Base-by-base conservation (phyloP, 2,888 invertebrate genomes). In the Phaedon cochleariae region DNA sequence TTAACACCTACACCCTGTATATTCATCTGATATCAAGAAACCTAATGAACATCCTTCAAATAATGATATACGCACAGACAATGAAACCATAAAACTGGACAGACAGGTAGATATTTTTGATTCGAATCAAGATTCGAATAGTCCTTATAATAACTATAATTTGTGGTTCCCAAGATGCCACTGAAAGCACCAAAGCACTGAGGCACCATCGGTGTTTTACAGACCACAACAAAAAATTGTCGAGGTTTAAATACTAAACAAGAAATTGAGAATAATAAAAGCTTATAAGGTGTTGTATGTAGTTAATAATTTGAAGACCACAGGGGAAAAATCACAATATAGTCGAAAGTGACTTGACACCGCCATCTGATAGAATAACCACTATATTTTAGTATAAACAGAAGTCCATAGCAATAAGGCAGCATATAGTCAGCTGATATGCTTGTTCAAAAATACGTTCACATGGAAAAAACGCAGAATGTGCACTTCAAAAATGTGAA, bases 131-230 rank as follows among this genome's bases (percentile, higher is more conserved):
- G 46, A 58, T 61, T 64, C 34, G 67, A 62, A 59, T 65, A 63
- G 67, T 55, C 62, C 59, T 22, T 62, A 53, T 69, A 67, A 67
- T 69, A 69, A 69, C 69, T 67, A 69, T 67, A 63, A 69, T 69
- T 65, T 67, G 51, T 29, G 34, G 59, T 63, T 60, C 52, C 67
- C 46, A 68, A n/a, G n/a, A n/a, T 70, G 73, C 74, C 74, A 73
- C 72, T 74, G 73, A 54, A 37, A 67, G 15, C 3, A 6, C 34
- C 12, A n/a, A 65, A 54, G 57, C 59, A 62, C 62, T 59, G 37
- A 26, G 26, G 7, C 3, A 26, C n/a, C 65, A 69, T 67, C 70
- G 64, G 58, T 70, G 75, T 78, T 79, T 77, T 55, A 62, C 48
- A 46, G 48, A 62, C 46, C 45, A 55, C n/a, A 15, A 37, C 37